Evolutionary conservation across 2,888 invertebrate species (phyloP), one percentile per base, ranked within the genome.

Genomic region (Drosophila villosipedis): DNA sequence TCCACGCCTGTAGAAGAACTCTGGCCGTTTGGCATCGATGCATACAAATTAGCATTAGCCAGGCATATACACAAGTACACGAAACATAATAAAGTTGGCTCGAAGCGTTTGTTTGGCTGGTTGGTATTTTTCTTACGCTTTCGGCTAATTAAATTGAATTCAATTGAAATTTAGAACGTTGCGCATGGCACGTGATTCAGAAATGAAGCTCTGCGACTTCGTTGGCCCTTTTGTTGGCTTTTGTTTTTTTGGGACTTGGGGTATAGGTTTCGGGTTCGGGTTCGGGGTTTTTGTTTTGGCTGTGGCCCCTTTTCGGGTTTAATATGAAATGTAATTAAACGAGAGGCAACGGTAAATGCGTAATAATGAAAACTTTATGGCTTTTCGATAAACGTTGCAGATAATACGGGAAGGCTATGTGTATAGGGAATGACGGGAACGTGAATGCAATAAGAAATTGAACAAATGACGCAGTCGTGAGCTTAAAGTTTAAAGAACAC

Each of bases 91-190:
- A 57, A 62, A 54, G 73, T 68, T 80, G 83, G 68, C 73, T 52
- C 43, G 39, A 78, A 79, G 75, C 75, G 63, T 39, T 52, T 25
- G 47, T 4, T 28, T 73, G 55, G 47, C 31, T 28, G 50, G 55
- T 41, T 71, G 49, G 68, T 61, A 69, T 76, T 83, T 89, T 85
- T 90, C 84, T 90, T 75, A 73, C 84, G 85, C 90, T 76, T 89
- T 78, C 59, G 84, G 86, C 86, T 85, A 87, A 87, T 87, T 87
- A 87, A 87, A 87, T 89, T 80, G 90, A 82, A 89, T 91, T 90
- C 87, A 87, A 87, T 87, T 89, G 88, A 89, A 87, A 89, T 85
- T 87, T 87, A 89, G 91, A 87, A 87, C 87, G 83, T 78, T 87
- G 88, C 69, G 80, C 91, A 67, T 68, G 89, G 87, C 85, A 87